phyloP scores from a whole-genome alignment of 2,888 invertebrate species.

The Ormyrus pomaceus region DNA sequence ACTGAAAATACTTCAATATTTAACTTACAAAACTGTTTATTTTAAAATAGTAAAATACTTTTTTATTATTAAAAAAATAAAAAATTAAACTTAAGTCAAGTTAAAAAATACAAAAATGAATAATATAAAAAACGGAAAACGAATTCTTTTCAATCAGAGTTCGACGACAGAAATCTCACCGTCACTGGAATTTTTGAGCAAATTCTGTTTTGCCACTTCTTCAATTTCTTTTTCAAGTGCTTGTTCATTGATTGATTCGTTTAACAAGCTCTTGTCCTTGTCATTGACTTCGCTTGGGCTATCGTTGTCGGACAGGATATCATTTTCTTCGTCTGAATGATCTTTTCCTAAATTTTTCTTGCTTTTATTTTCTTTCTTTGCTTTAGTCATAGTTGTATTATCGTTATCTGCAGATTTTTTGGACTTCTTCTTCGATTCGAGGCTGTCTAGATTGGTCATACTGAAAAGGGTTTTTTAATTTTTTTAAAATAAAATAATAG shows the following conservation, averaged over 20 bases:
- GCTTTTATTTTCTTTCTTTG: constrained; percentile 54
- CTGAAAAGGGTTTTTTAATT: constrained; percentile 49
- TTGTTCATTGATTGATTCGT: constrained; percentile 24
- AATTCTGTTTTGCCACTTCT: constrained; percentile 57
- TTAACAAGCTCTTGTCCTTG: background rate
- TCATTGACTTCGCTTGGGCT: constrained; percentile 2
- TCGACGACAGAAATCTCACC: constrained; percentile 45
- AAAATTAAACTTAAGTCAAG: background rate
- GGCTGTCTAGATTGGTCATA: constrained; percentile 61
- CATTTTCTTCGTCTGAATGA: constrained; percentile 63
- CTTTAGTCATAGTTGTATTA: constrained; percentile 50
- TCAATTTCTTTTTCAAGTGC: constrained; percentile 52
- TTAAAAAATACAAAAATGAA: background rate
- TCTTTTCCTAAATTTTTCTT: constrained; percentile 64
- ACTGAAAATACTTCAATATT: background rate
- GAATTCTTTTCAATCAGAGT: background rate
- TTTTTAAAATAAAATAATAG: constrained; percentile 38
- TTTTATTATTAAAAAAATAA: background rate
- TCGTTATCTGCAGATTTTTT: constrained; percentile 29
- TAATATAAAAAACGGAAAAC: background rate
- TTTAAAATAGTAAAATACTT: background rate
- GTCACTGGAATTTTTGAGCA: constrained; percentile 56
- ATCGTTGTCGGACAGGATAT: constrained; percentile 56
- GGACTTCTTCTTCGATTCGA: constrained; percentile 54
- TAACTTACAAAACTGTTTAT: background rate